These are phyloP conservation scores for Drosophila subquinaria DNA, from an alignment of 2,888 invertebrate species.

Conservation along the genomic window DNA sequence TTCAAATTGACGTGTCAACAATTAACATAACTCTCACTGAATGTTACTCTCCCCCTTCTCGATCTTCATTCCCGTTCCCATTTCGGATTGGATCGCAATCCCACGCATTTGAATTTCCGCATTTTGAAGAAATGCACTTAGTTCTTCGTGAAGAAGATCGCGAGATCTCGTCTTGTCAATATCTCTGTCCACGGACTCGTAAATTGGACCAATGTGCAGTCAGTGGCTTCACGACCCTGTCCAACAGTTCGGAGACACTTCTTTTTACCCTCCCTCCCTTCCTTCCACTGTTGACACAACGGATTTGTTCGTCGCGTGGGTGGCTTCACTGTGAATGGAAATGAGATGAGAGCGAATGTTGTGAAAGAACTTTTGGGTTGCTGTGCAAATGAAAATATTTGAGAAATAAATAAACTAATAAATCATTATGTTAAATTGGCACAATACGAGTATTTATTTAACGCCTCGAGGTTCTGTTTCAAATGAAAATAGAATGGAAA, in stretches of 20 bases:
- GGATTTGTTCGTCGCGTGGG: slow-evolving; percentile 56
- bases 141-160: slow-evolving; percentile 16
- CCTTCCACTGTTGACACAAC: slow-evolving; percentile 39
- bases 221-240: slow-evolving; percentile 54
- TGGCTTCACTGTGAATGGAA: slow-evolving; percentile 34
- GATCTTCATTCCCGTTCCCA: not conserved
- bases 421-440: slow-evolving; percentile 80
- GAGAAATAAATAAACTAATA: slow-evolving; percentile 75
- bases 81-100: slow-evolving; percentile 24
- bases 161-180: slow-evolving; percentile 57
- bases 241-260: slow-evolving; percentile 61
- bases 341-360: slow-evolving; percentile 39
- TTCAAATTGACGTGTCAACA: slow-evolving; percentile 83
- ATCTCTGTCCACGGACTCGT: slow-evolving; percentile 63
- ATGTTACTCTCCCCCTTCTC: slow-evolving; percentile 5
- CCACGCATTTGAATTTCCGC: slow-evolving; percentile 76
- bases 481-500: slow-evolving; percentile 69
- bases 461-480: slow-evolving; percentile 36
- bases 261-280: not conserved
- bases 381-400: slow-evolving; percentile 67
- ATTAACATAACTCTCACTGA: slow-evolving; percentile 79
- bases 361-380: slow-evolving; percentile 66
- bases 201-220: slow-evolving; percentile 58
- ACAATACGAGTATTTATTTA: slow-evolving; percentile 63
- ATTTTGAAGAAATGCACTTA: slow-evolving; percentile 63